Evolutionary conservation across 2,797 vertebrate species (phyloP).

Genomic region (Anguilla obscura): DNA sequence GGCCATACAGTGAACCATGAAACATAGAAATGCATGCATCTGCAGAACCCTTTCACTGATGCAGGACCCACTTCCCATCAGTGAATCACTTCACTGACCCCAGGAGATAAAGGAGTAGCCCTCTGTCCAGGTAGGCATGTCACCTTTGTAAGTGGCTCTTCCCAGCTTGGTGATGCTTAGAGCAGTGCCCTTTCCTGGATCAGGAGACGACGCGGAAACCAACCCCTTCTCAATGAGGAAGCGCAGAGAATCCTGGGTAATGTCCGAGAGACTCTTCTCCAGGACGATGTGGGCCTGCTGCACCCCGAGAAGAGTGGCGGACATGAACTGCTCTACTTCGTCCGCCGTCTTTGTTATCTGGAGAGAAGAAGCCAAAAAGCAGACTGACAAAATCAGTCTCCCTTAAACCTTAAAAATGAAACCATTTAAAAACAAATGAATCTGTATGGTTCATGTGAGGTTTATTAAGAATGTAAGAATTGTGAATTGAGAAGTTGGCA

Average conservation of each 20-base stretch:
- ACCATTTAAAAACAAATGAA: background rate
- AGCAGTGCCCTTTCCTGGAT: slow-evolving; percentile 25
- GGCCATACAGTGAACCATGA: background rate
- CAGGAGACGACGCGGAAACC: slow-evolving; percentile 54
- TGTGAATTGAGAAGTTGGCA: too few relatives aligned
- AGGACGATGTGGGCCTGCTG: slow-evolving; percentile 76
- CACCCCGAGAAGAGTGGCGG: slow-evolving; percentile 79
- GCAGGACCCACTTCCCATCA: background rate
- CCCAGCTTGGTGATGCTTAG: slow-evolving; percentile 84
- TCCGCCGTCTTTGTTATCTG: slow-evolving; percentile 77
- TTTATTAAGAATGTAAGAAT: slow-evolving; percentile 3
- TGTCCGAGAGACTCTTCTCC: slow-evolving; percentile 73
- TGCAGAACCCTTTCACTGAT: background rate
- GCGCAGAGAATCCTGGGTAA: slow-evolving; percentile 67
- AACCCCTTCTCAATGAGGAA: slow-evolving; percentile 78
- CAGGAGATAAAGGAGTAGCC: background rate
- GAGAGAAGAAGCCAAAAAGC: background rate
- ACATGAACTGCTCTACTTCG: slow-evolving; percentile 77
- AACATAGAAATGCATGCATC: too few relatives aligned
- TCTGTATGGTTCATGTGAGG: background rate
- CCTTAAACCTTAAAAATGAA: background rate
- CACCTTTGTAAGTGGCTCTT: slow-evolving; percentile 88
- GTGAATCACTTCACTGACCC: background rate
- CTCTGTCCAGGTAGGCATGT: slow-evolving; percentile 21
- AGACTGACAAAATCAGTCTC: background rate